A percentile compares a stretch with the other conserved stretches of the same genome.
phyloP scores from a whole-genome alignment of 1,140 invertebrate genomes.

The Sycophila sp. region DNA sequence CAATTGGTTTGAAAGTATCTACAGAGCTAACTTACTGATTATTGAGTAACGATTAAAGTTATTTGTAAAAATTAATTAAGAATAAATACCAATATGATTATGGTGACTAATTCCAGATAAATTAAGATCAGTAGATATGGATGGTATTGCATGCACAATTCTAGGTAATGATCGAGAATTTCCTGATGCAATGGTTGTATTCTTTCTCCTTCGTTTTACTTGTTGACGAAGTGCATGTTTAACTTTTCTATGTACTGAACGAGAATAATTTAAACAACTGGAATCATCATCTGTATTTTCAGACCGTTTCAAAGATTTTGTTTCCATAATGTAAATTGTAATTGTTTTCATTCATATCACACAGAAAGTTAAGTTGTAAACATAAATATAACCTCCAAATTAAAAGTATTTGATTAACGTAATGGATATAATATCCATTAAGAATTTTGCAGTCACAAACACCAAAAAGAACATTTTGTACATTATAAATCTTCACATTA shows the following conservation, averaged over 20 bases:
- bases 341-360: too few species aligned
- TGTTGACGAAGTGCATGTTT: constrained; percentile 81
- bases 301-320: background rate
- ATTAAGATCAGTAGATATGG: constrained; percentile 63
- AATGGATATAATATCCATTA: too few species aligned
- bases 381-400: too few species aligned
- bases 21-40: too few species aligned
- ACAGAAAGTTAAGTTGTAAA: too few species aligned
- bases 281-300: constrained; percentile 53
- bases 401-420: too few species aligned
- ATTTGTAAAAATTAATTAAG: too few species aligned
- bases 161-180: constrained; percentile 74
- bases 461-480: too few species aligned
- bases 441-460: too few species aligned
- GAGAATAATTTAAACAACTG: constrained; percentile 57
- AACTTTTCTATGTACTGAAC: constrained; percentile 68
- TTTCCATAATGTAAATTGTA: background rate
- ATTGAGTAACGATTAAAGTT: too few species aligned
- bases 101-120: constrained; percentile 53
- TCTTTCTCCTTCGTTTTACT: constrained; percentile 80
- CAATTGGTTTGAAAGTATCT: too few species aligned
- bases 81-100: constrained; percentile 53
- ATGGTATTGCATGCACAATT: constrained; percentile 75
- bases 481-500: too few species aligned
- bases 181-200: constrained; percentile 76